Conservation (phyloP, 1,140 invertebrate genomes). For the Zaprionus gabonicus region DNA sequence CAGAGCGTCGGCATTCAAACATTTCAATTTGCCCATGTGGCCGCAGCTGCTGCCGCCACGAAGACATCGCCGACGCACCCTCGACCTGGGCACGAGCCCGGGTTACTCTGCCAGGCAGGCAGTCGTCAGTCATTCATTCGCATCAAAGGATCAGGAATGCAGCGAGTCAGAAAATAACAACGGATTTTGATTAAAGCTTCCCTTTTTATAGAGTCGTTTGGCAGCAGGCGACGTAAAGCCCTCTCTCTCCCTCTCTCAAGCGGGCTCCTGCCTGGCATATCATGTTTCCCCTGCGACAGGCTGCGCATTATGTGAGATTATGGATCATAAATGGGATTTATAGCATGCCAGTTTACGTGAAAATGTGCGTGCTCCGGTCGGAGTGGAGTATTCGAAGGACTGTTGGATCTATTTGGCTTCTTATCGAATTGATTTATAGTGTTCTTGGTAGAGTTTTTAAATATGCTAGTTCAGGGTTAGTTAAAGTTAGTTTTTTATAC, state of each 20-base stretch:
- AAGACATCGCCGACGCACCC: constrained; percentile 45
- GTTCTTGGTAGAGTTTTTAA: not conserved
- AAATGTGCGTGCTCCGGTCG: constrained; percentile 3
- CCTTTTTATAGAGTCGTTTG: constrained; percentile 78
- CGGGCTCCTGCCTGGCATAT: constrained; percentile 50
- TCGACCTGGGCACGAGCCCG: constrained; percentile 51
- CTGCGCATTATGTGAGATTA: constrained; percentile 83
- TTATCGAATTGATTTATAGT: not conserved
- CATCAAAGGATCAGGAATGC: constrained; percentile 84
- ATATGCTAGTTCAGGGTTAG: not conserved
- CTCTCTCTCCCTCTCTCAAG: constrained; percentile 1
- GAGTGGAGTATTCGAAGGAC: not conserved
- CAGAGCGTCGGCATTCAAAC: constrained; percentile 71
- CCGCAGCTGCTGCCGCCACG: constrained; percentile 45
- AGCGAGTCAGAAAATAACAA: constrained; percentile 85
- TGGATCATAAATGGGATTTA: constrained; percentile 84
- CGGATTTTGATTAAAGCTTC: constrained; percentile 85
- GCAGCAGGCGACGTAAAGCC: constrained; percentile 23
- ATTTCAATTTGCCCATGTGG: constrained; percentile 84
- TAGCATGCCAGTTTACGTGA: constrained; percentile 64
- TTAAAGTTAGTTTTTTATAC: no score
- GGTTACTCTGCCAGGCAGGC: constrained; percentile 21
- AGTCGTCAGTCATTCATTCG: constrained; percentile 63
- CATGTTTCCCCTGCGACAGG: constrained; percentile 72
- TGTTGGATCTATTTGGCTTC: not conserved